Evolutionary conservation across 2,888 invertebrate species (phyloP), one percentile per base, ranked within the genome.

Genomic region (Phaedon cochleariae): DNA sequence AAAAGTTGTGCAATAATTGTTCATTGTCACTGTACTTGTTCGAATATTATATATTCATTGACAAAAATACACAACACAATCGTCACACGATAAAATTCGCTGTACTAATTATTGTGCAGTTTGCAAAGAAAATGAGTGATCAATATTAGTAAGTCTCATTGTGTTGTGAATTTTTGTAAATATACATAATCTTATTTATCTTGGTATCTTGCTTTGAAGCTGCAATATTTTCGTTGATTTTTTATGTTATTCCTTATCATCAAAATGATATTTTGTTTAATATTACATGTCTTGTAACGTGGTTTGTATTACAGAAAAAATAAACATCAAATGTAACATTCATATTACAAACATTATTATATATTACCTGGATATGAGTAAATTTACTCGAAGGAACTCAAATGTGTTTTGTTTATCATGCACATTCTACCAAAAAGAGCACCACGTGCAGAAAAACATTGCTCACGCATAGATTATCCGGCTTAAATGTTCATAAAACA

Each of bases 211-310:
- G 55, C 59, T 62, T 58, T 67, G 70, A 73, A 73, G 70, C 73
- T 75, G 73, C 74, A 74, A 74, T 75, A 73, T 74, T 73, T 71
- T 71, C 61, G 20, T 67, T 63, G 22, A 60, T 73, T 71, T 74
- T 66, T 69, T 67, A 69, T 73, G 73, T 68, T 73, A 72, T 65
- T 73, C 68, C 72, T 71, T 75, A 67, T 73, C 64, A 64, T 65
- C 52, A 48, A 60, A 60, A 65, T 65, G 46, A 63, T 63, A 65
- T 64, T 70, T 68, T 70, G 68, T 70, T 70, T 64, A 34, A 54
- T 48, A 64, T 64, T 65, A 58, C 49, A 63, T 69, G 69, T 71
- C 66, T 67, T 65, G 71, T 71, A 66, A 60, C 62, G 66, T 68
- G 64, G 66, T 71, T 71, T 71, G 67, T 69, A 71, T 71, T 69